Evolutionary conservation across 2,888 invertebrate genomes (phyloP).

Genomic region (Lymantria monacha): DNA sequence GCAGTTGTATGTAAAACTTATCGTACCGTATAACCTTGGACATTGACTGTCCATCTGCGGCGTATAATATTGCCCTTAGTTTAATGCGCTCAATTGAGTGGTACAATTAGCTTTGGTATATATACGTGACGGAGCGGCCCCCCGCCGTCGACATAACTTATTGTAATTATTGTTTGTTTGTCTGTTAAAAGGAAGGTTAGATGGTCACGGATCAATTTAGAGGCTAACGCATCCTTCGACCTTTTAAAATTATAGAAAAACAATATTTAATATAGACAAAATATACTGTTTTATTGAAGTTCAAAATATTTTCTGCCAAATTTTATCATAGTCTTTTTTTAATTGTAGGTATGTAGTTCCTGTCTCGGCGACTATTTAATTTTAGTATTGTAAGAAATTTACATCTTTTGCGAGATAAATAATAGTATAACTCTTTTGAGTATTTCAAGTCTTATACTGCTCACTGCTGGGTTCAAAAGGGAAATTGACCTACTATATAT

Average conservation of each 20-base stretch:
- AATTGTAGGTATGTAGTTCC: too few species aligned
- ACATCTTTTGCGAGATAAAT: too few species aligned
- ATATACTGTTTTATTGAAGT: too few species aligned
- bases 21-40: conserved; percentile 24
- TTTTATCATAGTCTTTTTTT: too few species aligned
- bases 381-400: too few species aligned
- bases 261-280: too few species aligned
- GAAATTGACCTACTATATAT: too few species aligned
- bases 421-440: too few species aligned
- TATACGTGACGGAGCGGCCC: conserved; percentile 27
- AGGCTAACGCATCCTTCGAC: not conserved
- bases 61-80: conserved; percentile 37
- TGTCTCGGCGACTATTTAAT: too few species aligned
- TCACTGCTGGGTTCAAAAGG: too few species aligned
- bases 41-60: conserved; percentile 14
- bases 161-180: conserved; percentile 48
- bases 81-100: conserved; percentile 47
- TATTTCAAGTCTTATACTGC: too few species aligned
- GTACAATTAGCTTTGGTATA: conserved; percentile 49
- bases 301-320: too few species aligned
- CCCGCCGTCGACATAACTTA: conserved; percentile 40
- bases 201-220: not conserved
- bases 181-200: conserved; percentile 5
- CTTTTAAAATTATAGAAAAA: not conserved
- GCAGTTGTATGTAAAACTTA: not conserved